A percentile compares a stretch with the other conserved stretches of the same genome.
These are phyloP conservation scores for Caenorhabditis sp. DNA, from an alignment of 2,888 invertebrate species.

Conservation along the genomic window DNA sequence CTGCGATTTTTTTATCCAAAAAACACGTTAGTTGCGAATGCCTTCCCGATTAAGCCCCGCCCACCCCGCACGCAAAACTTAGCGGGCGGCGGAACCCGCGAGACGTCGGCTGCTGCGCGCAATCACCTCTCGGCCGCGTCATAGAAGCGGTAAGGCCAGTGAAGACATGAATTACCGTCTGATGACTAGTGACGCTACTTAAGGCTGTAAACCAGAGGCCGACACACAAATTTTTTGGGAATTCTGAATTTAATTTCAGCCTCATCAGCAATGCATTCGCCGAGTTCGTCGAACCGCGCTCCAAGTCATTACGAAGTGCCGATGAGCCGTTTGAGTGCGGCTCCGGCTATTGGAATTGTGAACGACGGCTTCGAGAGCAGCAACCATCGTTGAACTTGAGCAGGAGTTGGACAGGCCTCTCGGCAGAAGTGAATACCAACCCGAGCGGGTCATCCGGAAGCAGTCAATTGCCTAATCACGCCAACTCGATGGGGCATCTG, in stretches of 20 bases:
- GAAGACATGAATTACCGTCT: constrained; percentile 60
- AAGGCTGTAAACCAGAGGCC: constrained; percentile 57
- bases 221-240: constrained; percentile 2
- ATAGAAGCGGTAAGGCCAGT: constrained; percentile 26
- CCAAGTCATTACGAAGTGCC: constrained; percentile 9
- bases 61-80: constrained; percentile 21
- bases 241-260: constrained; percentile 26
- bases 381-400: constrained; percentile 41
- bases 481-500: constrained; percentile 38
- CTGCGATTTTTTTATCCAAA: neutral
- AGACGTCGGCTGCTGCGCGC: constrained; percentile 42
- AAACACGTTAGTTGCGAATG: neutral
- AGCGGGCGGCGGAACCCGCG: constrained; percentile 27
- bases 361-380: constrained; percentile 53
- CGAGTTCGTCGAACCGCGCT: constrained; percentile 27
- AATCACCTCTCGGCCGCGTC: neutral
- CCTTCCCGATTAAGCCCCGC: constrained; percentile 15
- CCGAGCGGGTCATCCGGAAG: constrained; percentile 1
- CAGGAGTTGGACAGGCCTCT: constrained; percentile 38
- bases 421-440: constrained; percentile 23
- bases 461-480: constrained; percentile 21
- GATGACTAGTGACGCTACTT: constrained; percentile 46
- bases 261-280: constrained; percentile 45
- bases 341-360: constrained; percentile 33
- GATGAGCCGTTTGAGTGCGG: constrained; percentile 28